Percentiles rank a stretch among this genome's conserved stretches.
phyloP scores from a whole-genome alignment of 2,113 vertebrate species.

The Myiozetetes cayanensis region DNA sequence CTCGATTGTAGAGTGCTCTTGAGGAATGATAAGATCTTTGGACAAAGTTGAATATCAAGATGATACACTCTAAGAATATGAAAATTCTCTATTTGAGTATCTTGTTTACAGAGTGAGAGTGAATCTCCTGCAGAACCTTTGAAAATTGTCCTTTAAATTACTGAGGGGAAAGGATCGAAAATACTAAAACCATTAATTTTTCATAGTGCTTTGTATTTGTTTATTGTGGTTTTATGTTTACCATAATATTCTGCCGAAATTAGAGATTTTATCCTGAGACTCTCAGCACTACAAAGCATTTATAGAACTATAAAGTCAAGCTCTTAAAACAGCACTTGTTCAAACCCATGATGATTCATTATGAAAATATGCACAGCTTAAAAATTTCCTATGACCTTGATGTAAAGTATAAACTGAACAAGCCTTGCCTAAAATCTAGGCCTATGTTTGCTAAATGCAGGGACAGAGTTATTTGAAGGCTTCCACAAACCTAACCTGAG shows the following conservation, averaged over 20 bases:
- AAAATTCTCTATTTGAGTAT: background rate
- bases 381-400: background rate
- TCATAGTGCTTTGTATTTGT: background rate
- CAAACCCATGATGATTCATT: background rate
- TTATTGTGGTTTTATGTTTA: background rate
- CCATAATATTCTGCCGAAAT: background rate
- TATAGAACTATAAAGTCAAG: background rate
- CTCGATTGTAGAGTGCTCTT: background rate
- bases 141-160: slow-evolving; percentile 9
- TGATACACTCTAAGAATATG: background rate
- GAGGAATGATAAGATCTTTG: background rate
- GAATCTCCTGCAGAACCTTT: background rate
- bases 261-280: slow-evolving; percentile 19
- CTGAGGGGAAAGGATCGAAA: background rate
- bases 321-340: background rate
- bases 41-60: background rate
- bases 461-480: background rate
- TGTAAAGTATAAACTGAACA: background rate
- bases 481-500: background rate
- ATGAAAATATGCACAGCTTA: background rate
- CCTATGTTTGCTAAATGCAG: background rate
- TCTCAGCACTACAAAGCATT: background rate
- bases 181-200: slow-evolving; percentile 4
- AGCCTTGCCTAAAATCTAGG: background rate
- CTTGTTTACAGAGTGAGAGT: background rate